Evolutionary conservation across 2,888 invertebrate genomes (phyloP), one percentile per base, ranked within the genome.

Genomic region (Hedychridium roseum): DNA sequence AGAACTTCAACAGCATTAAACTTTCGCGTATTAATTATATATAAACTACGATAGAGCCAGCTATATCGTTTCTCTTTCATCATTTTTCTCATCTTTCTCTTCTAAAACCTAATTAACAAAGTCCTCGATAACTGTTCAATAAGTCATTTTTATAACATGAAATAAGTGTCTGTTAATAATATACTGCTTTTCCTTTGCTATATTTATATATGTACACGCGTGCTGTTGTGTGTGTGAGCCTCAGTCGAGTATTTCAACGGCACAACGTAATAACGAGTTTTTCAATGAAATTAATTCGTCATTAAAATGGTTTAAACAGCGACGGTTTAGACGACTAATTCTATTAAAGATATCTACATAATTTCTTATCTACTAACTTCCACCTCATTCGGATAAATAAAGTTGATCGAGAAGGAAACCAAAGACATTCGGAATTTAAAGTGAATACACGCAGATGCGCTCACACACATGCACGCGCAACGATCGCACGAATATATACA

Each of bases 21-120:
- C 62, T 64, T 66, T 64, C 60, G 59, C 57, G 55, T 57, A 48
- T 46, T 58, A 35, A 56, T 43, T 50, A 51, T n/a, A n/a, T 56
- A 57, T 63, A 63, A 73, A 71, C 72, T 76, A 76, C 71, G 69
- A 74, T 75, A 75, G 73, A 74, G 74, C 73, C 74, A 72, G 69
- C 74, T 74, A 73, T 71, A 65, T 74, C 71, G 66, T 73, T 60
- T 61, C 60, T 59, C 64, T 65, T 57, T n/a, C n/a, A n/a, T n/a
- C n/a, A n/a, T n/a, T n/a, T n/a, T n/a, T n/a, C n/a, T n/a, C n/a
- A n/a, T n/a, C n/a, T n/a, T n/a, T n/a, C n/a, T n/a, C 47, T 49
- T 62, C 69, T 72, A 71, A 57, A 63, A 70, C 56, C 71, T 74
- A 73, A 61, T 71, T 68, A 73, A 74, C 71, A 74, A 71, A 67